These are phyloP conservation scores for Phalacrocorax brasilianus DNA, from an alignment of 2,113 vertebrate genomes.

Conservation along the genomic window DNA sequence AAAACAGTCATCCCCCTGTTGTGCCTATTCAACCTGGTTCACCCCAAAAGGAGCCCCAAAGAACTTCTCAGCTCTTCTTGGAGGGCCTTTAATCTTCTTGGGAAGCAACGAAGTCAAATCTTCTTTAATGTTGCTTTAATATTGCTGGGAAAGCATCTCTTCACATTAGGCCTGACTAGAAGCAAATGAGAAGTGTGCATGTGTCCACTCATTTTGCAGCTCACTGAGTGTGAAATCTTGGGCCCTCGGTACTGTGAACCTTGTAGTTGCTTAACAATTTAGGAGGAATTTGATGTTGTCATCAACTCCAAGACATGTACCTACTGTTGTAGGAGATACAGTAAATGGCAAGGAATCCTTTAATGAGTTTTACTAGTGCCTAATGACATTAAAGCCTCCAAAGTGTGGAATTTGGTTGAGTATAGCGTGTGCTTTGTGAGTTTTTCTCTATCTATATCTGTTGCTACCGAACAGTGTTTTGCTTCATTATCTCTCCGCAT, in stretches of 20 bases:
- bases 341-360: constrained; percentile 4
- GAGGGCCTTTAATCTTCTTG: constrained; percentile 62
- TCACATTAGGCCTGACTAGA: constrained; percentile 38
- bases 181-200: constrained; percentile 41
- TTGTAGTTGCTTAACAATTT: constrained; percentile 46
- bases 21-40: neutral
- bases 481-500: constrained; percentile 24
- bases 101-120: constrained; percentile 61
- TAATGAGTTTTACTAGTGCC: neutral
- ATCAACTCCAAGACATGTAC: neutral
- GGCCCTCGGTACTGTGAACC: constrained; percentile 47
- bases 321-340: constrained; percentile 31
- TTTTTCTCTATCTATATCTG: neutral
- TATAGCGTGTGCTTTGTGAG: neutral
- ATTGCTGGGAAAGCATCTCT: constrained; percentile 43
- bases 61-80: constrained; percentile 23
- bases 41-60: constrained; percentile 3
- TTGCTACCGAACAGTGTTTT: neutral
- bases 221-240: constrained; percentile 51
- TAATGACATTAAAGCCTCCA: neutral
- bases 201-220: constrained; percentile 41
- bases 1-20: neutral
- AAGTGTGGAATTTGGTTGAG: neutral
- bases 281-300: constrained; percentile 64
- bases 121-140: constrained; percentile 61